phyloP scores from a whole-genome alignment of 2,888 invertebrate genomes.

The Mechanitis mazaeus region DNA sequence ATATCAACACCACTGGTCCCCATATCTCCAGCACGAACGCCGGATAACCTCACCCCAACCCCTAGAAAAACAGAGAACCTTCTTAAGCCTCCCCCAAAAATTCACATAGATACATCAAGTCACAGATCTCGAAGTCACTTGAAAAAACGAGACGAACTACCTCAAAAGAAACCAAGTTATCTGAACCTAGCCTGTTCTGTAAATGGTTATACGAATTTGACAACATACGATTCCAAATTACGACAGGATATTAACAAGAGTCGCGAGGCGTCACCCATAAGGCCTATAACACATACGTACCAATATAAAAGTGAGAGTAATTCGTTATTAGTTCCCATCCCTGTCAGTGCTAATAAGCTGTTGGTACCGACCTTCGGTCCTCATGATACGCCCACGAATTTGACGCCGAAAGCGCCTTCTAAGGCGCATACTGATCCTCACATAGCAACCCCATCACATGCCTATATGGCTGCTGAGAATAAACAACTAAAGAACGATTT shows the following conservation, averaged over 20 bases:
- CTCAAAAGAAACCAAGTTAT: slow-evolving; percentile 88
- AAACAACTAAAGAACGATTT: slow-evolving; percentile 72
- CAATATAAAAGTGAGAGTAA: slow-evolving; percentile 67
- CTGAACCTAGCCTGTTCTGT: slow-evolving; percentile 92
- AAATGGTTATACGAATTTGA: slow-evolving; percentile 91
- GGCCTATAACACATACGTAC: slow-evolving; percentile 74
- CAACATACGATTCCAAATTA: slow-evolving; percentile 89
- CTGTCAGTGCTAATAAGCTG: slow-evolving; percentile 72
- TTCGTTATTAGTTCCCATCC: slow-evolving; percentile 65
- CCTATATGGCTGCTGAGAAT: slow-evolving; percentile 70
- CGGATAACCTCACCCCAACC: slow-evolving; percentile 46
- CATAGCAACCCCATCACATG: slow-evolving; percentile 62
- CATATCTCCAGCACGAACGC: slow-evolving; percentile 47
- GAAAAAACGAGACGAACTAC: slow-evolving; percentile 61
- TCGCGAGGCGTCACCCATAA: slow-evolving; percentile 82
- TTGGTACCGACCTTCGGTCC: slow-evolving; percentile 73
- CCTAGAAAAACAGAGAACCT: slow-evolving; percentile 49
- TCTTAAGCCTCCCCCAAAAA: slow-evolving; percentile 65
- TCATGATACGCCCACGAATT: slow-evolving; percentile 67
- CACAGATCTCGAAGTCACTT: slow-evolving; percentile 60
- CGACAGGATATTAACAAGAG: slow-evolving; percentile 85
- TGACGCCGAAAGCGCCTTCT: slow-evolving; percentile 70
- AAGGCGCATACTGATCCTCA: slow-evolving; percentile 73
- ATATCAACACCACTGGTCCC: slow-evolving; percentile 44
- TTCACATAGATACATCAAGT: slow-evolving; percentile 55